Evolutionary conservation across 2,888 invertebrate genomes (phyloP).

Genomic region (Trachelus stipa): DNA sequence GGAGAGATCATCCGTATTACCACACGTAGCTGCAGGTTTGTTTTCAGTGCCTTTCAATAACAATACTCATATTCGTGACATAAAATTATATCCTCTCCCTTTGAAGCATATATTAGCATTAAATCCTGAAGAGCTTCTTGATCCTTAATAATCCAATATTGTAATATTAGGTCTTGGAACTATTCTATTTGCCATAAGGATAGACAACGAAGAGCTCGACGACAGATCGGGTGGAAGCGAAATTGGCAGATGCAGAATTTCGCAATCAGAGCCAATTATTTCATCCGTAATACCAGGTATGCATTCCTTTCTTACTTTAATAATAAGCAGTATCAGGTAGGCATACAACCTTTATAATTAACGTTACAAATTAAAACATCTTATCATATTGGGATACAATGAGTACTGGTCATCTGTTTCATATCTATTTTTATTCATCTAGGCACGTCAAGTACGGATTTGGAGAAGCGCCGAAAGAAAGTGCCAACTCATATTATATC

Average conservation of each 20-base stretch:
- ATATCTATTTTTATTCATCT: background rate
- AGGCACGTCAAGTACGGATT: slow-evolving; percentile 27
- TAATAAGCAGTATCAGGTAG: too few species aligned
- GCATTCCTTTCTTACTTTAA: slow-evolving; percentile 1
- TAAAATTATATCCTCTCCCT: slow-evolving; percentile 6
- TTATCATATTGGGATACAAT: background rate
- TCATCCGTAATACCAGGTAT: slow-evolving; percentile 74
- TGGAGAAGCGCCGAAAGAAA: slow-evolving; percentile 70
- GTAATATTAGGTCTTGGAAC: slow-evolving; percentile 79
- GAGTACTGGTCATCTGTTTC: background rate
- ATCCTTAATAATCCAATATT: slow-evolving; percentile 7
- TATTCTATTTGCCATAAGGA: slow-evolving; percentile 91
- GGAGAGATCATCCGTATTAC: slow-evolving; percentile 82
- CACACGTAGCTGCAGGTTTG: slow-evolving; percentile 86
- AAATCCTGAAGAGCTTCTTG: background rate
- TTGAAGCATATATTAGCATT: slow-evolving; percentile 48
- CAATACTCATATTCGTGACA: background rate
- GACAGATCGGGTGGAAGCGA: slow-evolving; percentile 69
- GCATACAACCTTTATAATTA: background rate
- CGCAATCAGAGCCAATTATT: slow-evolving; percentile 77
- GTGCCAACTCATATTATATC: slow-evolving; percentile 76
- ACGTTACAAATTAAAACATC: background rate
- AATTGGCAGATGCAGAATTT: slow-evolving; percentile 63
- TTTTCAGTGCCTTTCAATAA: slow-evolving; percentile 4
- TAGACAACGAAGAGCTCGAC: slow-evolving; percentile 87